phyloP scores from a whole-genome alignment of 2,113 vertebrate genomes.

The Mormoops blainvillei region DNA sequence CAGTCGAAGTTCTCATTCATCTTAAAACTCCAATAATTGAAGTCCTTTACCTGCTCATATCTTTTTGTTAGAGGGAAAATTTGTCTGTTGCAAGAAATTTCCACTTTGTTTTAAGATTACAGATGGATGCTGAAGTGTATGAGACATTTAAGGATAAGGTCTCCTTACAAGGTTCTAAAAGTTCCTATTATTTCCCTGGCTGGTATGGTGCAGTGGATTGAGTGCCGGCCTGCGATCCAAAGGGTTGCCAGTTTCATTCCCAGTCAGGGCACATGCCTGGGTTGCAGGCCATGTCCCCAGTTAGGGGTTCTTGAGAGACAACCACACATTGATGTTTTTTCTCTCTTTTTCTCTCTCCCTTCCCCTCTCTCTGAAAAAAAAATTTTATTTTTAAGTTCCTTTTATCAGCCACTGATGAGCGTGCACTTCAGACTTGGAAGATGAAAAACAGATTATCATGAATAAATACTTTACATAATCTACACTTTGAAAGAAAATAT shows the following conservation, averaged over 20 bases:
- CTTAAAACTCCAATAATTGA: slow-evolving; percentile 49
- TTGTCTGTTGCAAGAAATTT: slow-evolving; percentile 44
- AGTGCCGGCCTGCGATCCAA: too few relatives aligned
- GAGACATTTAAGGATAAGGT: neutral
- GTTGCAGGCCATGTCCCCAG: too few relatives aligned
- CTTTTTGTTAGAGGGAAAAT: slow-evolving; percentile 24
- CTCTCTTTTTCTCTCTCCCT: too few relatives aligned
- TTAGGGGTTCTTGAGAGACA: too few relatives aligned
- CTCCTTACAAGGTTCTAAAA: neutral
- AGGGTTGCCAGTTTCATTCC: too few relatives aligned
- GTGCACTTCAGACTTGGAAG: neutral
- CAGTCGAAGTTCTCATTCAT: slow-evolving; percentile 49
- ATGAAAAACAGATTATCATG: neutral
- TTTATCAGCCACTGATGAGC: neutral
- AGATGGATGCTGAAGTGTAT: neutral
- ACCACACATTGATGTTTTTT: too few relatives aligned
- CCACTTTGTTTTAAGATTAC: slow-evolving; percentile 45
- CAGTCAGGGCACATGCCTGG: too few relatives aligned
- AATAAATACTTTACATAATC: slow-evolving; percentile 1
- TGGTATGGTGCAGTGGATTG: too few relatives aligned
- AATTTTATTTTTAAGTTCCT: too few relatives aligned
- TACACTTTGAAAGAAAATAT: neutral
- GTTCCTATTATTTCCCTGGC: too few relatives aligned
- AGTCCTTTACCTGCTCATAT: slow-evolving; percentile 2
- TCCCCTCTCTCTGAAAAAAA: too few relatives aligned